A percentile compares a stretch with the other conserved stretches of the same genome.
phyloP scores from a whole-genome alignment of 2,113 vertebrate genomes.

The Falco punctatus region DNA sequence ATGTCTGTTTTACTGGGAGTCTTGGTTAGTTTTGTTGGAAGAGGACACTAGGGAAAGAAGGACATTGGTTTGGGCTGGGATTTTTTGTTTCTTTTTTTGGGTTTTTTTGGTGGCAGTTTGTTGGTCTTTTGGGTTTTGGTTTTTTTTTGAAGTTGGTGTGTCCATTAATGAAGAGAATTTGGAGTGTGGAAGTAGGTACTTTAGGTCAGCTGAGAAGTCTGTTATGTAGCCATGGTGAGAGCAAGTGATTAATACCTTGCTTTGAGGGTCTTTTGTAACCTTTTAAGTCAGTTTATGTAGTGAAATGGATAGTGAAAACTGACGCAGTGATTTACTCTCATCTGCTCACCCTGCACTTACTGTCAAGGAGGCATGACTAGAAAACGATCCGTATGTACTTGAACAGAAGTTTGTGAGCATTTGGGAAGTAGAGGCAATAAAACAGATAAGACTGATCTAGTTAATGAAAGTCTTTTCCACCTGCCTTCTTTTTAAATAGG shows the following conservation, averaged over 20 bases:
- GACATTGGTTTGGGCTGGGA: background rate
- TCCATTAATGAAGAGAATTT: background rate
- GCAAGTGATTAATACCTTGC: background rate
- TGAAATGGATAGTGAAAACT: background rate
- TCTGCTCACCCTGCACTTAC: background rate
- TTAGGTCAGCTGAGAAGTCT: background rate
- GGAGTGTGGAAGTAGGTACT: background rate
- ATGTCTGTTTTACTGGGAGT: background rate
- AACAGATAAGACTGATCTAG: background rate
- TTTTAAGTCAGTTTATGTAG: background rate
- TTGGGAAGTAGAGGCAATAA: background rate
- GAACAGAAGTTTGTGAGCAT: background rate
- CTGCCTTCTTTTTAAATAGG: background rate
- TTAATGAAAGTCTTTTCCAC: background rate
- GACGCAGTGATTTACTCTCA: background rate
- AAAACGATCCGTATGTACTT: background rate
- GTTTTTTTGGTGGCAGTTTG: background rate
- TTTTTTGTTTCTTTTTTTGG: background rate
- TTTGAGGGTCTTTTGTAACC: background rate
- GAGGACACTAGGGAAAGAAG: background rate
- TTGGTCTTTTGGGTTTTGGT: no score
- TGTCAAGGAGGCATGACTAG: background rate
- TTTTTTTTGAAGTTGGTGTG: background rate
- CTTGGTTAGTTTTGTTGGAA: background rate
- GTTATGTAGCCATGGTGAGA: background rate